These are phyloP conservation scores for Deilephila elpenor DNA, from an alignment of 2,888 invertebrate genomes.

Conservation along the genomic window DNA sequence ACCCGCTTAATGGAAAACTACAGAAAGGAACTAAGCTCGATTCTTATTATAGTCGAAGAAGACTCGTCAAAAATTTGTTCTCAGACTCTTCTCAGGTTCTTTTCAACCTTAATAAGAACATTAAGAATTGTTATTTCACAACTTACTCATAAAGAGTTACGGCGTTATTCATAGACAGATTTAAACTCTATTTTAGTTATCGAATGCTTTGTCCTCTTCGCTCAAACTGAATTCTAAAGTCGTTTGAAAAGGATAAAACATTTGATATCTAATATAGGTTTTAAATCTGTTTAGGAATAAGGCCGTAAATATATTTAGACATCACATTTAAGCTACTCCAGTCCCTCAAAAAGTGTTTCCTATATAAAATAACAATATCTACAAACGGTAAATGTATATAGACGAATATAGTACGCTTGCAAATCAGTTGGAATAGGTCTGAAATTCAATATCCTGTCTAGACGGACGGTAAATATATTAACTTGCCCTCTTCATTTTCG, in stretches of 20 bases:
- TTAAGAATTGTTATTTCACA: no score
- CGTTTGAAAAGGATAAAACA: no score
- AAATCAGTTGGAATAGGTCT: not conserved
- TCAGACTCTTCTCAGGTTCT: no score
- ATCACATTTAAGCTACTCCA: not conserved
- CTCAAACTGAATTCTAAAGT: no score
- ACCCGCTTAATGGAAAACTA: not conserved
- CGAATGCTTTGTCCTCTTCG: no score
- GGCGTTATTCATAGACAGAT: no score
- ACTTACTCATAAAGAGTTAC: no score
- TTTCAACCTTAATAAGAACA: no score
- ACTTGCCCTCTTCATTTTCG: not conserved
- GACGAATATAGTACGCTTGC: not conserved
- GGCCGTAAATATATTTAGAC: not conserved
- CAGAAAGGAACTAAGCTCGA: not conserved
- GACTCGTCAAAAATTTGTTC: no score
- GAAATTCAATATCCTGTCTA: slow-evolving; percentile 16
- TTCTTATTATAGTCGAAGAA: not conserved
- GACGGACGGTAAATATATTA: slow-evolving; percentile 13
- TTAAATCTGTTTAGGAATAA: no score
- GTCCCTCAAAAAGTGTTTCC: not conserved
- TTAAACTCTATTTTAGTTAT: no score
- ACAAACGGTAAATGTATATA: not conserved
- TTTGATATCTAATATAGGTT: no score
- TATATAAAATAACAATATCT: not conserved